phyloP scores from a whole-genome alignment of 2,888 invertebrate genomes.

The Lasioglossum marginatum region DNA sequence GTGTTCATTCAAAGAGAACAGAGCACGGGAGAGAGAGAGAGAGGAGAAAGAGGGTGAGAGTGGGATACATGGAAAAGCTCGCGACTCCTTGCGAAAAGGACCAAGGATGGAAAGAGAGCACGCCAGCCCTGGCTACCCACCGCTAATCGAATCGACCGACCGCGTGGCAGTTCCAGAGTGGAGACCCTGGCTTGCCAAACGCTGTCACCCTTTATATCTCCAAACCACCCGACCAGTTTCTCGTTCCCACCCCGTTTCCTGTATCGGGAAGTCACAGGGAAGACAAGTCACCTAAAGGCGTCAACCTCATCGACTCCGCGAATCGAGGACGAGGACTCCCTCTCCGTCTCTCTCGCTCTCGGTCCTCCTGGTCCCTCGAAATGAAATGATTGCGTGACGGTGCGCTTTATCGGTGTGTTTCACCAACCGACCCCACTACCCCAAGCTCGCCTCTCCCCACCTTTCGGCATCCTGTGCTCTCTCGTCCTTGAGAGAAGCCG shows the following conservation, averaged over 20 bases:
- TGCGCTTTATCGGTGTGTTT: slow-evolving; percentile 43
- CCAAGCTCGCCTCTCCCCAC: slow-evolving; percentile 18
- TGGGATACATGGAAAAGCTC: background rate
- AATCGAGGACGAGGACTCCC: slow-evolving; percentile 37
- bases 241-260: background rate
- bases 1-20: background rate
- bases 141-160: slow-evolving; percentile 43
- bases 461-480: slow-evolving; percentile 27
- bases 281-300: background rate
- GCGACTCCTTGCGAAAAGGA: background rate
- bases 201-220: background rate
- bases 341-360: background rate
- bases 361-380: slow-evolving; percentile 29
- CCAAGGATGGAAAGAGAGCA: background rate
- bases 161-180: slow-evolving; percentile 47
- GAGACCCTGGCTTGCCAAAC: background rate
- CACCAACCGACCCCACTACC: background rate
- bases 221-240: background rate
- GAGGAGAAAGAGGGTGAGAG: background rate
- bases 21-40: too few relatives aligned
- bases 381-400: slow-evolving; percentile 58
- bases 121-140: slow-evolving; percentile 15
- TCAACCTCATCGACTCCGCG: background rate
- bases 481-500: slow-evolving; percentile 47
- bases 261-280: background rate